Base-by-base conservation (phyloP, 2,797 vertebrate genomes). In the Sebastes baramenuke region DNA sequence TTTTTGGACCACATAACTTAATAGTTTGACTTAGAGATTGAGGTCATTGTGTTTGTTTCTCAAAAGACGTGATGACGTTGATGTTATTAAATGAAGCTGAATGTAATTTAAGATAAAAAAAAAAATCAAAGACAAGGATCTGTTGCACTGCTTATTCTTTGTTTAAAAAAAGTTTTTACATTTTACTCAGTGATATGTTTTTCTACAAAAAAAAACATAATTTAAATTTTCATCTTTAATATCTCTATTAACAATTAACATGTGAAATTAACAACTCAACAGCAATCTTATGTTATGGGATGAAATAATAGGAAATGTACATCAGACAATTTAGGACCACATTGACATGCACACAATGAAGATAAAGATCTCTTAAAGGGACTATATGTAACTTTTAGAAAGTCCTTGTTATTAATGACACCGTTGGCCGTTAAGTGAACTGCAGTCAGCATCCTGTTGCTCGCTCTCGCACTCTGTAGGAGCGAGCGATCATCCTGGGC, bases 401-500 rank as follows among this genome's bases (percentile, higher is more conserved):
- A 42, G 38, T 42, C 38, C 38, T 42, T 16, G 38, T 42, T 42
- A 7, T 42, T 42, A 42, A 42, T 42, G 38, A 42, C 38, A 42
- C 38, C 14, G 38, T 0, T 42, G 38, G 38, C 38, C 14, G 6
- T 42, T 42, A 42, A 42, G 36, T 38, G 36, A 38, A 38, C 36
- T 38, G 36, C 36, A 14, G 38, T 42, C 0, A 42, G 38, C 38
- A 42, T 42, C 38, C 38, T 42, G 38, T 42, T 42, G 14, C 38
- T 16, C 14, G 38, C 0, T 0, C 38, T 42, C 38, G 14, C 14
- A 42, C 38, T 42, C 38, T 0, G 14, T 16, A 42, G 38, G 38
- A 42, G 38, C 38, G 14, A 42, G 14, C 1, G 6, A 42, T 14
- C 14, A 42, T 16, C 38, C 38, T 42, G 14, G 13, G 14, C 38